A percentile compares a stretch with the other conserved stretches of the same genome.
phyloP scores from a whole-genome alignment of 92 coral and sea anemone genomes.

The Epizoanthus stellaris region DNA sequence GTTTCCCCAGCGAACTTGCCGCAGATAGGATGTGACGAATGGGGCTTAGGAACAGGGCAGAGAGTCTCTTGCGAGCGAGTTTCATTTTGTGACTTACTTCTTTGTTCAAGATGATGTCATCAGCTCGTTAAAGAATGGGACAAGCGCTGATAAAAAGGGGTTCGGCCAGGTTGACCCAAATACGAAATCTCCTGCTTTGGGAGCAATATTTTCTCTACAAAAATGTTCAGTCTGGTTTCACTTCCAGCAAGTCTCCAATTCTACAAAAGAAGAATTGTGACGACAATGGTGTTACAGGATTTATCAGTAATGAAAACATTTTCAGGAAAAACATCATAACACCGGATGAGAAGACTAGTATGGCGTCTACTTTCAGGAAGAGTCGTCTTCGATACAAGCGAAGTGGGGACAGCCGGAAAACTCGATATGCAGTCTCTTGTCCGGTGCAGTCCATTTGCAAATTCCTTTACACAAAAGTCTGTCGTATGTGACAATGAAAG shows the following conservation, averaged over 20 bases:
- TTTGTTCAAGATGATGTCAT: constrained; percentile 28
- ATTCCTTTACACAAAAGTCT: constrained; percentile 39
- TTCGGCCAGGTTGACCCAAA: neutral
- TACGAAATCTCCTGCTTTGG: neutral
- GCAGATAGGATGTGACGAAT: constrained; percentile 31
- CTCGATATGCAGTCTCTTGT: constrained; percentile 30
- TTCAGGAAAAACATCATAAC: constrained; percentile 70
- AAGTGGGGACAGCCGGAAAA: constrained; percentile 44
- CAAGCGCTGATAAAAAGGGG: neutral
- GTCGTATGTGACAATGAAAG: constrained; percentile 25
- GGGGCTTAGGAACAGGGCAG: neutral
- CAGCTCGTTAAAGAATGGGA: constrained; percentile 23
- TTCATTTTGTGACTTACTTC: constrained; percentile 8
- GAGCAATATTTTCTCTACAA: neutral
- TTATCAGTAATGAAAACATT: constrained; percentile 70
- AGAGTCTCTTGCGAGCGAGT: neutral
- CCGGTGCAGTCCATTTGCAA: constrained; percentile 26
- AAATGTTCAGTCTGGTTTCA: neutral
- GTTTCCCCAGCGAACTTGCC: constrained; percentile 17
- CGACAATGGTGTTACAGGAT: constrained; percentile 44
- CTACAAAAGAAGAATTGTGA: constrained; percentile 2
- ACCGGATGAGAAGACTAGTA: constrained; percentile 24
- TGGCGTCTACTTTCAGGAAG: constrained; percentile 44
- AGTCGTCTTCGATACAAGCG: constrained; percentile 17
- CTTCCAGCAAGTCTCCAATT: neutral